Percentiles rank a stretch among this genome's conserved stretches.
These are phyloP conservation scores for Microplitis mediator DNA, from an alignment of 1,140 invertebrate genomes.

Conservation along the genomic window DNA sequence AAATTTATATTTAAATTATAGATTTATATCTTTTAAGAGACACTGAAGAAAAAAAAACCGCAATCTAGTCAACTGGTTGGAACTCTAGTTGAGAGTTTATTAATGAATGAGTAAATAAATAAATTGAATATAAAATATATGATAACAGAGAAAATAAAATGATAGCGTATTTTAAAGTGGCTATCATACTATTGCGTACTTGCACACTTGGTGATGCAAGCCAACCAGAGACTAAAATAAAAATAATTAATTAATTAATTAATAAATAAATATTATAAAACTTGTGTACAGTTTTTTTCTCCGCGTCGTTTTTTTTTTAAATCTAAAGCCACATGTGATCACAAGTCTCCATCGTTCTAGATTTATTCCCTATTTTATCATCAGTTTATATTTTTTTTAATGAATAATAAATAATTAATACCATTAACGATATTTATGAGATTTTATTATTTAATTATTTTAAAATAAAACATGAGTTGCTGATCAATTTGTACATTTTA, in stretches of 20 bases:
- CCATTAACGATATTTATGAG: not conserved
- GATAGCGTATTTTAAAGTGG: not conserved
- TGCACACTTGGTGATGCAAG: not conserved
- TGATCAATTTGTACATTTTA: too few species aligned
- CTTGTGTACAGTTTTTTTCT: not conserved
- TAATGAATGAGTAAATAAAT: slow-evolving; percentile 5
- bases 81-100: slow-evolving; percentile 38
- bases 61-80: slow-evolving; percentile 59
- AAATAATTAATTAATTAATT: too few species aligned
- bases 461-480: not conserved
- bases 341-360: not conserved
- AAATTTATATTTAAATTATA: too few species aligned
- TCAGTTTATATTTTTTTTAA: not conserved
- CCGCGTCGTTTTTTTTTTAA: not conserved
- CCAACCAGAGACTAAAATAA: slow-evolving; percentile 14
- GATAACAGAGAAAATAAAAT: not conserved
- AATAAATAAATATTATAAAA: not conserved
- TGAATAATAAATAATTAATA: too few species aligned
- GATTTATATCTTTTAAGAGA: slow-evolving; percentile 11
- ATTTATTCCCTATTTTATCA: not conserved
- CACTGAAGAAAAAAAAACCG: slow-evolving; percentile 40
- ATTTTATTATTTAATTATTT: not conserved
- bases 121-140: not conserved
- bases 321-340: slow-evolving; percentile 1
- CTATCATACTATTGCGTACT: too few species aligned